Conservation (phyloP, 2,888 invertebrate genomes). For the Drosophila helvetica region DNA sequence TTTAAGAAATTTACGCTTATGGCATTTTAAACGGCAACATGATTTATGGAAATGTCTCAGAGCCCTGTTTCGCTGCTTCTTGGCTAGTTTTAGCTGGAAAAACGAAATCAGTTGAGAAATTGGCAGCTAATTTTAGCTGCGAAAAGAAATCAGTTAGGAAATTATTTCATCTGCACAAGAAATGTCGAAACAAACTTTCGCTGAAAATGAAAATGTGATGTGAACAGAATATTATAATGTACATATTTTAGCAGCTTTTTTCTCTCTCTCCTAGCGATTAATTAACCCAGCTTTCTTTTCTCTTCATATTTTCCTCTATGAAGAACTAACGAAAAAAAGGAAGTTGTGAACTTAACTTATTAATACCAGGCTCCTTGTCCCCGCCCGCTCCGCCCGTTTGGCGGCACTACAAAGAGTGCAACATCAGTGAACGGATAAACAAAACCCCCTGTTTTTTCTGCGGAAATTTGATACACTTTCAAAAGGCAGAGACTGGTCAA, state of each 20-base stretch:
- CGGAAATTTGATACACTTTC: constrained; percentile 69
- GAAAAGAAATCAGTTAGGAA: neutral
- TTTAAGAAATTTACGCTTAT: constrained; percentile 48
- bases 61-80: constrained; percentile 5
- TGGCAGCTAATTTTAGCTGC: neutral
- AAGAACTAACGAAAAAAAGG: neutral
- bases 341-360: constrained; percentile 21
- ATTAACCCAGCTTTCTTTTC: neutral
- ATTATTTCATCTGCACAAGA: neutral
- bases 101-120: constrained; percentile 4
- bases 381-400: constrained; percentile 35
- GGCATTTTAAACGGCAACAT: constrained; percentile 53
- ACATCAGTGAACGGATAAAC: constrained; percentile 38
- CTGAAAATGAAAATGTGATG: neutral
- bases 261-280: neutral
- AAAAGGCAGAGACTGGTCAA: constrained; percentile 46
- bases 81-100: constrained; percentile 15
- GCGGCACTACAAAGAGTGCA: constrained; percentile 63
- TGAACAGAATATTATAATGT: no score
- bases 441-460: constrained; percentile 43
- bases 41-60: constrained; percentile 30
- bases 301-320: neutral
- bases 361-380: constrained; percentile 28
- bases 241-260: neutral
- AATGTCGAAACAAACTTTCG: neutral